Evolutionary conservation across 1,140 invertebrate genomes (phyloP), one percentile per base, ranked within the genome.

Genomic region (Glomeris maerens): DNA sequence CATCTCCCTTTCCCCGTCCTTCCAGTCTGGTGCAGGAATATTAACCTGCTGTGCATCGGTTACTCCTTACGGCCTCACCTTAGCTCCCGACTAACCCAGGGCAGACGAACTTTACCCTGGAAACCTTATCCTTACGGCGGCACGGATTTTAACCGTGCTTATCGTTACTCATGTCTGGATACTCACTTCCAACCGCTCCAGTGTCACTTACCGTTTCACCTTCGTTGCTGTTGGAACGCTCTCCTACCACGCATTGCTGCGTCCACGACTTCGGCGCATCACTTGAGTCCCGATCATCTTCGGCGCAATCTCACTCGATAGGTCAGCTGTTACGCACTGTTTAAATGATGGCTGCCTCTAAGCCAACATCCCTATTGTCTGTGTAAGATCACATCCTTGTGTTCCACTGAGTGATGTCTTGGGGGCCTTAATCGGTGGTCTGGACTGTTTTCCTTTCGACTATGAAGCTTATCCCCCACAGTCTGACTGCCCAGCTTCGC

Each of bases 311-410:
- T 79, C 74, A 75, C 83, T 84, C 78, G 78, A 79, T 78, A 81
- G 80, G 80, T 85, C 80, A 84, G 80, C 82, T 79, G 79, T 84
- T 84, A 80, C 80, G 83, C 80, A 82, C 79, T 83, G 79, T 79
- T 83, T 83, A 79, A 80, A 79, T 78, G 81, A 77, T 84, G 79
- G 77, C 80, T 75, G 84, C 81, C 83, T 84, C 81, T 81, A 83
- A 84, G 81, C 77, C 80, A 80, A 85, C 80, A 79, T 80, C 81
- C 81, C 80, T 81, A 79, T 78, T 84, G 82, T 85, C 78, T 76
- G 72, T 66, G 63, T 72, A 17, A 42, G 17, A 10, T 17, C 10
- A 36, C 31, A 36, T 17, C 31, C n/a, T n/a, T n/a, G 10, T 36
- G 10, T 17, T 36, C 31, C 17, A 10, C 10, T 71, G 79, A 74